Conservation (phyloP, 92 coral and sea anemone genomes). For the Desmophyllum pertusum region DNA sequence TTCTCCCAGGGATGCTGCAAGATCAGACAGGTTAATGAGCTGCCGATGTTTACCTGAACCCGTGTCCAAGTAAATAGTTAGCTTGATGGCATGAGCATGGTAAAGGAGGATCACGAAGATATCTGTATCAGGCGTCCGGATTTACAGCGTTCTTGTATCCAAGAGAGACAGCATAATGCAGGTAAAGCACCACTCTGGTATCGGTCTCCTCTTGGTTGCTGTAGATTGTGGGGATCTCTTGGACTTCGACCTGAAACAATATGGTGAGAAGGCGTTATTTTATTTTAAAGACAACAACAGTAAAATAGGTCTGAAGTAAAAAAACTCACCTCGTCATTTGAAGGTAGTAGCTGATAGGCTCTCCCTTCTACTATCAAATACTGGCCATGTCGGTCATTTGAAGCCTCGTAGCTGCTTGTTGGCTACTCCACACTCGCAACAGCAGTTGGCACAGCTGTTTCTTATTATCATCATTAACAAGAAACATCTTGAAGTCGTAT, state of each 20-base stretch:
- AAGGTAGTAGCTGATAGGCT: conserved; percentile 13
- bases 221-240: conserved; percentile 38
- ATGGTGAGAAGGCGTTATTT: too few relatives aligned
- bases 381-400: conserved; percentile 37
- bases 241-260: conserved; percentile 35
- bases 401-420: conserved; percentile 19
- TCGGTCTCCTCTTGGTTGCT: conserved; percentile 76
- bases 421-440: conserved; percentile 45
- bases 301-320: too few relatives aligned
- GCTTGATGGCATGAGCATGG: conserved; percentile 57
- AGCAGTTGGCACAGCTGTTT: conserved; percentile 40
- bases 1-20: conserved; percentile 38
- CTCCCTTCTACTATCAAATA: conserved; percentile 48
- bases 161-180: conserved; percentile 39
- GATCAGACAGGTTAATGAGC: conserved; percentile 53
- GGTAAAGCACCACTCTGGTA: conserved; percentile 58
- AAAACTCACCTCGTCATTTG: conserved; percentile 38
- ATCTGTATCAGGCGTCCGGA: conserved; percentile 68
- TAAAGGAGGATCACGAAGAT: conserved; percentile 64
- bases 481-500: conserved; percentile 55
- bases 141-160: conserved; percentile 66
- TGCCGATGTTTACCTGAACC: conserved; percentile 62
- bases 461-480: conserved; percentile 49
- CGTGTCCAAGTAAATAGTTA: conserved; percentile 63
- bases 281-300: too few relatives aligned